Percentiles rank a stretch among this genome's conserved stretches.
phyloP scores from a whole-genome alignment of 53 echinoderm and acorn worm species.

The Luidia sarsii region DNA sequence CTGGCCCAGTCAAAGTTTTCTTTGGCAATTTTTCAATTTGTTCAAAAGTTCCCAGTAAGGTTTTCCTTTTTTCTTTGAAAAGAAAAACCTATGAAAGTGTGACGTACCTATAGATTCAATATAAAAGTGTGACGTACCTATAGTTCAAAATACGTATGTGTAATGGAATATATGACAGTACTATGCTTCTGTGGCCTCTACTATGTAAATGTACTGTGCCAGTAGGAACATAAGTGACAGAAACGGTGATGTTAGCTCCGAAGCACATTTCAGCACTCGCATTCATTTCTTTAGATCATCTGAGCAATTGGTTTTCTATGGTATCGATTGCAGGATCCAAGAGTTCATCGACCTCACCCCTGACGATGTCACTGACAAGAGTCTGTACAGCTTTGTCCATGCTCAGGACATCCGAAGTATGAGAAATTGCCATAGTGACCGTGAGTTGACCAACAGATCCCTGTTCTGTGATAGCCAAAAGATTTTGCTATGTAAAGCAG shows the following conservation, averaged over 20 bases:
- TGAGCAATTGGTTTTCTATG: not conserved
- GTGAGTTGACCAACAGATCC: too few species aligned
- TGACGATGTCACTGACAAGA: slow-evolving; percentile 82
- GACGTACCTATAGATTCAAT: too few species aligned
- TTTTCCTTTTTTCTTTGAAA: too few species aligned
- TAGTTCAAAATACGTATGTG: not conserved
- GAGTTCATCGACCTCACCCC: slow-evolving; percentile 87
- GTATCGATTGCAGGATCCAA: slow-evolving; percentile 69
- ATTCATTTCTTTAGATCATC: not conserved
- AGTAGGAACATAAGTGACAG: not conserved
- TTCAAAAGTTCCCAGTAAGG: too few species aligned
- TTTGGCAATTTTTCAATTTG: too few species aligned
- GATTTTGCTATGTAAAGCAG: too few species aligned
- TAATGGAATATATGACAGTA: not conserved
- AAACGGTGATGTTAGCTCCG: not conserved
- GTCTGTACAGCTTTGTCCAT: slow-evolving; percentile 87
- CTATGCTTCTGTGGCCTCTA: too few species aligned
- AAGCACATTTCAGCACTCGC: not conserved
- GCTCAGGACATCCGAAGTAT: slow-evolving; percentile 85
- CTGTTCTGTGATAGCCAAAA: too few species aligned
- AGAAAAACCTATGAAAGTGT: too few species aligned
- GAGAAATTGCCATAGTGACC: slow-evolving; percentile 81
- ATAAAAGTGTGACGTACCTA: not conserved
- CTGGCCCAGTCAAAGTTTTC: too few species aligned
- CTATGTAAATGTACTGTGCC: too few species aligned